Conservation (phyloP, 2,888 invertebrate genomes). For the Gymnocheta viridis region DNA sequence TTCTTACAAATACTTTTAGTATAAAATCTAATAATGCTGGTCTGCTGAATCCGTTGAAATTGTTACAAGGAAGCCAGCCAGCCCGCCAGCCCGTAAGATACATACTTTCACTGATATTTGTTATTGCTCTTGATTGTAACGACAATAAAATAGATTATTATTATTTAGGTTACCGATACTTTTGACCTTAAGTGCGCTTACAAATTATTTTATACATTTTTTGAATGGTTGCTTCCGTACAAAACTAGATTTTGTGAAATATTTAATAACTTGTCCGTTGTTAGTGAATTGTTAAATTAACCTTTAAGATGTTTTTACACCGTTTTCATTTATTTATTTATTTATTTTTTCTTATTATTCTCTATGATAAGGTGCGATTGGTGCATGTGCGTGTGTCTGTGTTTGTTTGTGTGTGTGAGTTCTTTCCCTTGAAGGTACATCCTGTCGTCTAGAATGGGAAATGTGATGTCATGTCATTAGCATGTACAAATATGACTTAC, state of each 20-base stretch:
- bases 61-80: conserved; percentile 28
- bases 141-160: conserved; percentile 57
- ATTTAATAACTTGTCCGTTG: conserved; percentile 48
- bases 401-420: background rate
- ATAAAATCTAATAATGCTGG: conserved; percentile 51
- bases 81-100: conserved; percentile 4
- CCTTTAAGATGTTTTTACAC: conserved; percentile 49
- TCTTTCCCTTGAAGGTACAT: conserved; percentile 35
- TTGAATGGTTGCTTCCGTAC: background rate
- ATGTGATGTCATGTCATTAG: conserved; percentile 60
- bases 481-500: conserved; percentile 40
- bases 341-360: background rate
- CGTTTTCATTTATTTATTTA: background rate
- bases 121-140: conserved; percentile 47
- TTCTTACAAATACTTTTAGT: conserved; percentile 3
- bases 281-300: conserved; percentile 62
- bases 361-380: background rate
- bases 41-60: conserved; percentile 42
- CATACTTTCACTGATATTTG: conserved; percentile 35
- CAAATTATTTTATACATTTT: conserved; percentile 6
- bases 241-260: conserved; percentile 38
- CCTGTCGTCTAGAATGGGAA: conserved; percentile 35
- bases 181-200: conserved; percentile 45
- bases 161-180: conserved; percentile 56
- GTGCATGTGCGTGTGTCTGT: background rate